Evolutionary conservation across 2,888 invertebrate species (phyloP).

Genomic region (Syrphus vitripennis): DNA sequence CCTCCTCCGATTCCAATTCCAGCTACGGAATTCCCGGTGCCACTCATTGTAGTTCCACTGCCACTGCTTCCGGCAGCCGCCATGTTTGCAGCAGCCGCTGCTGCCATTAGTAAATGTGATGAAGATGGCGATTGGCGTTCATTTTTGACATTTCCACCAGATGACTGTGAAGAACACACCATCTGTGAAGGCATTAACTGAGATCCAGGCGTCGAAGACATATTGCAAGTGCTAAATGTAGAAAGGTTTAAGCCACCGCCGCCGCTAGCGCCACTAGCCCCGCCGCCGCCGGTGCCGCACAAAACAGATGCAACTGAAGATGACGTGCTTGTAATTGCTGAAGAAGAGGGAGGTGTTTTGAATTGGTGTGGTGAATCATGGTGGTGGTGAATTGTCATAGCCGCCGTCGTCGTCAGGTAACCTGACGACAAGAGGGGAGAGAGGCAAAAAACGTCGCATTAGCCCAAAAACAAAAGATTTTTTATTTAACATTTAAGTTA

Average conservation of each 20-base stretch:
- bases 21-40: constrained; percentile 72
- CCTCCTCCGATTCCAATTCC: constrained; percentile 75
- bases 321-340: constrained; percentile 75
- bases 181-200: constrained; percentile 62
- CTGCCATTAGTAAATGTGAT: constrained; percentile 72
- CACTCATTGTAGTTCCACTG: constrained; percentile 75
- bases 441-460: constrained; percentile 82
- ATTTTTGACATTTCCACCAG: constrained; percentile 56
- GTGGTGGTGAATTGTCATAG: constrained; percentile 65
- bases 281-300: constrained; percentile 77
- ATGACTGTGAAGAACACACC: constrained; percentile 71
- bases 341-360: constrained; percentile 62
- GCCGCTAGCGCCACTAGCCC: constrained; percentile 76
- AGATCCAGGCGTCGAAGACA: constrained; percentile 59
- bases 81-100: constrained; percentile 67
- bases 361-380: constrained; percentile 65
- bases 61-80: constrained; percentile 55
- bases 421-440: constrained; percentile 82
- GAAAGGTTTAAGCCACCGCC: constrained; percentile 77
- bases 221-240: constrained; percentile 76
- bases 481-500: constrained; percentile 70
- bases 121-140: constrained; percentile 67
- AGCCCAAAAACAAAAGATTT: constrained; percentile 80
- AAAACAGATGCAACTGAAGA: constrained; percentile 70
- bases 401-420: constrained; percentile 81